Conservation (phyloP, 2,888 invertebrate genomes). For the Acheta domesticus region DNA sequence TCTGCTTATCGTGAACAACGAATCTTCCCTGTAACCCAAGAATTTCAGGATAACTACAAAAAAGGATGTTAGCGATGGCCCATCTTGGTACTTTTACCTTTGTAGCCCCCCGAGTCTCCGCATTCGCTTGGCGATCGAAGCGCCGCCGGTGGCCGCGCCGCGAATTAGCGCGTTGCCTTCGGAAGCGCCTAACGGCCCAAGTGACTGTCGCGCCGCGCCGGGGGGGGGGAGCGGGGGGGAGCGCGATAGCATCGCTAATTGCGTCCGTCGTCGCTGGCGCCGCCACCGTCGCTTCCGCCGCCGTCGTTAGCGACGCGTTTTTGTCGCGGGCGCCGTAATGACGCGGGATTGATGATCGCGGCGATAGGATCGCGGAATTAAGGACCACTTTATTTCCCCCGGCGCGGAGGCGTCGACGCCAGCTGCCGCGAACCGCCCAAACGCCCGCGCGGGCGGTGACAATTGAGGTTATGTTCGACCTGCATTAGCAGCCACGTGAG, state of each 20-base stretch:
- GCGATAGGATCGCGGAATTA: constrained; percentile 18
- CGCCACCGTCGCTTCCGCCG: neutral
- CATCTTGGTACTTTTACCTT: no score
- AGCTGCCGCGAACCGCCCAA: neutral
- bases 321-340: neutral
- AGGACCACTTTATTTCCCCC: constrained; percentile 9
- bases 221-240: neutral
- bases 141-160: no score
- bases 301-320: constrained; percentile 6
- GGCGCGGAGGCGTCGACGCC: neutral
- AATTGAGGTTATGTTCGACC: no score
- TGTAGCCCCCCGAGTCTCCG: no score
- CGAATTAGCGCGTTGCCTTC: neutral
- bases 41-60: no score
- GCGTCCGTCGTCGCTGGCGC: neutral
- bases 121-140: no score
- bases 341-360: neutral
- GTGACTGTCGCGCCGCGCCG: neutral
- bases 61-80: no score
- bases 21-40: no score
- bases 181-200: neutral
- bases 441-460: no score
- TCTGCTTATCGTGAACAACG: no score
- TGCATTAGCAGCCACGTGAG: no score
- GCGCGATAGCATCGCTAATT: constrained; percentile 7